Evolutionary conservation across 1,140 invertebrate species (phyloP).

Genomic region (Portunus trituberculatus): DNA sequence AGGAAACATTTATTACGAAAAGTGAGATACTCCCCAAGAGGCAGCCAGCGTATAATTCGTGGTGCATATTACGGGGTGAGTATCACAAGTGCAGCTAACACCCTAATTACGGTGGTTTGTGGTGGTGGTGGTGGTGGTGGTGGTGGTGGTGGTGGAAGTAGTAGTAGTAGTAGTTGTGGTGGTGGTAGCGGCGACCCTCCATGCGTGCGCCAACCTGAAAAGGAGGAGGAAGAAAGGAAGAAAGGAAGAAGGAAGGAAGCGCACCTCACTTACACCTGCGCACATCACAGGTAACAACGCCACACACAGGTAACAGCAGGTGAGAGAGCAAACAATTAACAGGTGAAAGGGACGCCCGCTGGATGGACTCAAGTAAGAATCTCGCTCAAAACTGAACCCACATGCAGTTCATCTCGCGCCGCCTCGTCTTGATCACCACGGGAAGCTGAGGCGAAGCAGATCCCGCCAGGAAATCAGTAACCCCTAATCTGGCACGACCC

Average conservation of each 20-base stretch:
- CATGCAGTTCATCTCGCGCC: neutral
- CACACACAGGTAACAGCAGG: neutral
- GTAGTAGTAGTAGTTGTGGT: neutral
- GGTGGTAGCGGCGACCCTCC: neutral
- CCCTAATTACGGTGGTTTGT: constrained; percentile 21
- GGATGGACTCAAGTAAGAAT: neutral
- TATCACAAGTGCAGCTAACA: constrained; percentile 13
- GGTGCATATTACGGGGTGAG: constrained; percentile 18
- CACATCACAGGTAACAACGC: neutral
- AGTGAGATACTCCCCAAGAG: constrained; percentile 20
- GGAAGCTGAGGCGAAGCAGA: constrained; percentile 7
- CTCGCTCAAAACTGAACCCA: neutral
- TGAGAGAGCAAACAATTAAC: constrained; percentile 13
- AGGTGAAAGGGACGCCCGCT: neutral
- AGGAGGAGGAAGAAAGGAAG: neutral
- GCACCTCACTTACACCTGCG: neutral
- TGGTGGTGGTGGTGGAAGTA: neutral
- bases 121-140: neutral
- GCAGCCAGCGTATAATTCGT: neutral
- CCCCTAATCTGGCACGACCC: neutral
- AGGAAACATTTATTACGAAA: neutral
- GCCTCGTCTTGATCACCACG: neutral
- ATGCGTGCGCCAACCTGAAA: neutral
- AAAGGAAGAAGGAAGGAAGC: neutral
- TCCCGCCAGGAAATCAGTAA: neutral